phyloP scores from a whole-genome alignment of 2,888 invertebrate species.

The Colletes collaris region DNA sequence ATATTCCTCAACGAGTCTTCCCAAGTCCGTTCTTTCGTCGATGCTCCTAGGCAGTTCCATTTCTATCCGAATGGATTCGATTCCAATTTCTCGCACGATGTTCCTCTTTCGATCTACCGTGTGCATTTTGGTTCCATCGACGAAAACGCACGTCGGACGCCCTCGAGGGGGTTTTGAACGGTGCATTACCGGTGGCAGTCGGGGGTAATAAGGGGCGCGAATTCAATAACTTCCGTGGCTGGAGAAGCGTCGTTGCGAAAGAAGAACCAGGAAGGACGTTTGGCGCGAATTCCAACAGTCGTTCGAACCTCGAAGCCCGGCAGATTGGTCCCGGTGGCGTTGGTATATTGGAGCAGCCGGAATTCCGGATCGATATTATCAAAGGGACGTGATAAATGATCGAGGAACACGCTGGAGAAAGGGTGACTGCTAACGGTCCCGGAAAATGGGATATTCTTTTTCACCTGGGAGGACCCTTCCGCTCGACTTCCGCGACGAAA shows the following conservation, averaged over 20 bases:
- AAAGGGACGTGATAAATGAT: slow-evolving; percentile 17
- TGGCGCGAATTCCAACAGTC: neutral
- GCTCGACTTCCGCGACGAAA: neutral
- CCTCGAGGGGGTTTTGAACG: too few species aligned
- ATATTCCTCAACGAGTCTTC: too few species aligned
- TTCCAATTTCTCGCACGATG: too few species aligned
- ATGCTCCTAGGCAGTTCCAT: too few species aligned
- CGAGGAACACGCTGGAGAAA: neutral
- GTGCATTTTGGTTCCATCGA: too few species aligned
- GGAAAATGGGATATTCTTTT: slow-evolving; percentile 11
- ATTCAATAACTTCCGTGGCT: slow-evolving; percentile 8
- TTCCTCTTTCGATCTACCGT: too few species aligned
- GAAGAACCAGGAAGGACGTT: neutral
- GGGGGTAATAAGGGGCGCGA: slow-evolving; percentile 14
- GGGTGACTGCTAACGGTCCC: neutral
- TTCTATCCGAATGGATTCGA: too few species aligned
- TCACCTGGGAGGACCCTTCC: neutral
- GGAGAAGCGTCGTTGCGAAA: neutral
- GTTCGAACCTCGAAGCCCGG: neutral
- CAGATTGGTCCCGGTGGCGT: neutral
- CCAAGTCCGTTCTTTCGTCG: too few species aligned
- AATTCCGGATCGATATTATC: slow-evolving; percentile 14
- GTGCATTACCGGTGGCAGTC: too few species aligned
- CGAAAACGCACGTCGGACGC: too few species aligned
- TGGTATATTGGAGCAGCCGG: slow-evolving; percentile 10